Percentiles rank a stretch among this genome's conserved stretches.
phyloP scores from a whole-genome alignment of 2,113 vertebrate species.

The Campylomormyrus tamandua region DNA sequence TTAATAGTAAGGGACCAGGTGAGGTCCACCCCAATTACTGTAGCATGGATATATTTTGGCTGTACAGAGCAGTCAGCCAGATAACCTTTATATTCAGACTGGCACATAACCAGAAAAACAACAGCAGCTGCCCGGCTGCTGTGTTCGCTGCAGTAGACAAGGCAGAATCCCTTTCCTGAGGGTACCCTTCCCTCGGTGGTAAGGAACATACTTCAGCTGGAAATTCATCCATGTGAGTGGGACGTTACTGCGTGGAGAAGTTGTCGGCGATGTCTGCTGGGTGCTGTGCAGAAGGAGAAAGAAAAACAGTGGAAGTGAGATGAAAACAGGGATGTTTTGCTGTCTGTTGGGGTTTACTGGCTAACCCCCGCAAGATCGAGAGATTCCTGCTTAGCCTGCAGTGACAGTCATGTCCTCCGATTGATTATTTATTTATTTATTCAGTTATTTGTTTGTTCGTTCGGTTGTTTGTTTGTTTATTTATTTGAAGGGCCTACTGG shows the following conservation, averaged over 20 bases:
- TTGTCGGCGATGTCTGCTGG: not conserved
- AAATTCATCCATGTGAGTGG: slow-evolving; percentile 1
- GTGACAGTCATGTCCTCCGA: not conserved
- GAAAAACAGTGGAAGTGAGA: not conserved
- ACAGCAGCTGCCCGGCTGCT: not conserved
- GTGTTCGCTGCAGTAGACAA: not conserved
- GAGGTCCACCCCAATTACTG: not conserved
- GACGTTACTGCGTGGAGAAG: not conserved
- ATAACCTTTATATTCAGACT: not conserved
- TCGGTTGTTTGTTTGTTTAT: not conserved
- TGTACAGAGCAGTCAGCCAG: not conserved
- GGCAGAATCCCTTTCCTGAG: not conserved
- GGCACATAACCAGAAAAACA: not conserved
- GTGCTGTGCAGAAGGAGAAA: not conserved
- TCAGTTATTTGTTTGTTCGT: not conserved
- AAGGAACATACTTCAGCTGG: not conserved
- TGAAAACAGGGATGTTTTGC: not conserved
- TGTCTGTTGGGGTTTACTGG: not conserved
- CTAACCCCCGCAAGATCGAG: not conserved
- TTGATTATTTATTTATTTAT: not conserved
- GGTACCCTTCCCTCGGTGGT: not conserved
- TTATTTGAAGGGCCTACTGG: not conserved
- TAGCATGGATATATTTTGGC: not conserved
- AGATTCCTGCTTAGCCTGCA: not conserved
- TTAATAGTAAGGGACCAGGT: not conserved